Percentiles rank a stretch among this genome's conserved stretches.
These are phyloP conservation scores for Hucho hucho DNA, from an alignment of 2,113 vertebrate species.

Conservation along the genomic window DNA sequence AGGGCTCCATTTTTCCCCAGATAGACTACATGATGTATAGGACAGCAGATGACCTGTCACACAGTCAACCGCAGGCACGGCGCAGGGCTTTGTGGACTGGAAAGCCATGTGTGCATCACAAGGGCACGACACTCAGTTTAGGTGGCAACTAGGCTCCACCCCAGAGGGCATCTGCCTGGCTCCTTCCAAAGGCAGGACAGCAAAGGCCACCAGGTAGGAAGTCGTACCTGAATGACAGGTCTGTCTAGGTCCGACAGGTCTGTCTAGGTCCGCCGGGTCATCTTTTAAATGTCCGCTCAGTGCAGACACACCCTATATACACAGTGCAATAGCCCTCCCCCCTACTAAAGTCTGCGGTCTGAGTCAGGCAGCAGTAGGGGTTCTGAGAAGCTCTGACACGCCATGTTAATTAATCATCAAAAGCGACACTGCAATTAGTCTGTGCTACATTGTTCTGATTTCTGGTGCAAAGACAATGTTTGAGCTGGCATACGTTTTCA, in stretches of 20 bases:
- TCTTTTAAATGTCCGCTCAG: background rate
- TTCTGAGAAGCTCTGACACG: background rate
- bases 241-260: background rate
- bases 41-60: no score
- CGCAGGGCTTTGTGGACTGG: no score
- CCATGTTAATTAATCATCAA: conserved; percentile 55
- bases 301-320: no score
- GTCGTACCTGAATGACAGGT: background rate
- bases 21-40: no score
- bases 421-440: conserved; percentile 58
- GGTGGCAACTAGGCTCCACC: background rate
- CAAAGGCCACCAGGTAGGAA: background rate
- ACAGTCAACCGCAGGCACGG: no score
- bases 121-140: background rate
- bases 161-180: background rate
- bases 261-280: background rate
- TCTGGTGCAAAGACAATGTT: conserved; percentile 41
- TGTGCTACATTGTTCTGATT: conserved; percentile 49
- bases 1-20: no score
- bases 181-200: background rate
- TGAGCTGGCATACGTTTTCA: conserved; percentile 5
- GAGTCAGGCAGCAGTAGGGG: no score
- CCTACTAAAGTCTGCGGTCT: no score
- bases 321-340: no score
- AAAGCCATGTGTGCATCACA: no score